Evolutionary conservation across 2,797 vertebrate species (phyloP), one percentile per base, ranked within the genome.

Genomic region (Alcedo atthis): DNA sequence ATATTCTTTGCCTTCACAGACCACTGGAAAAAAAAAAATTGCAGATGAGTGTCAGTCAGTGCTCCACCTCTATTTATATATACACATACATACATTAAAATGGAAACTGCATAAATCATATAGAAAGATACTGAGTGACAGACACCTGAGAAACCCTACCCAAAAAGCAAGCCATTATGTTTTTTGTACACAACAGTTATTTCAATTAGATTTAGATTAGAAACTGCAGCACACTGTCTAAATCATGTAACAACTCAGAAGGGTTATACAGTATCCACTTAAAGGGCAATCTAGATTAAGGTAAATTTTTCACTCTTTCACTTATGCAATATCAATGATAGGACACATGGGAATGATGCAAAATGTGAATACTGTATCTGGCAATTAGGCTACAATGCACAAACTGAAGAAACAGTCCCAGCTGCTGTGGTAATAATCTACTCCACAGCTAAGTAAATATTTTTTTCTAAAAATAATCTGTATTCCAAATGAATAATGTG

Each of bases 321-420:
- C 89, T 95, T 93, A 92, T 55, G 66, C 81, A 92, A 80, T 68
- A 85, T 77, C 81, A 73, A 86, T 86, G 86, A 92, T 90, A 90
- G 37, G 61, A 87, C 12, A 5, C 8, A 46, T 8, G 68, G 84
- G 86, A 95, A 85, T 28, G 26, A 77, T 68, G 75, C 81, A 90
- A 95, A 93, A 89, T 77, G 37, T 67, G 79, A 94, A 87, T 76
- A 70, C 54, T 68, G 48, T 51, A 77, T 87, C 86, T 85, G 79
- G 64, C 48, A 94, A 86, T 45, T 53, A 86, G 91, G 53, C 57
- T 35, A 32, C 15, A 82, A 28, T 58, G 61, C 78, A 89, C 32
- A 59, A 71, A 87, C 15, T 74, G 68, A 87, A 89, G 67, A 70
- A 88, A 84, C 48, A 76, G 81, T 74, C 59, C 51, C 86, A 70